phyloP scores from a whole-genome alignment of 1,140 invertebrate species.

The Drosophila navojoa region DNA sequence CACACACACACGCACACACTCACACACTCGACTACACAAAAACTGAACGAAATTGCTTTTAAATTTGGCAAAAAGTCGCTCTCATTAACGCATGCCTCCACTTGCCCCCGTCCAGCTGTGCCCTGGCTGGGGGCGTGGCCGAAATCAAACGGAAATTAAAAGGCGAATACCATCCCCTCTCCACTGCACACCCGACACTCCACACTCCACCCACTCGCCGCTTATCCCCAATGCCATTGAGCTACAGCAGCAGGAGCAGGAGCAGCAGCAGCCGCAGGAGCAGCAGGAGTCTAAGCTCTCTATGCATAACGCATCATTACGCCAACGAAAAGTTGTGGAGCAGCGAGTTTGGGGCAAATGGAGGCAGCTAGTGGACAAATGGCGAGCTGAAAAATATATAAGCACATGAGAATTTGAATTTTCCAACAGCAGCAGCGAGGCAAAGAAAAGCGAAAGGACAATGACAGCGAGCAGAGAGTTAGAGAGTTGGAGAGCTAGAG shows the following conservation, averaged over 20 bases:
- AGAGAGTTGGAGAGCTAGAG: background rate
- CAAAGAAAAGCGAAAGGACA: constrained; percentile 45
- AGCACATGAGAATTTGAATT: constrained; percentile 51
- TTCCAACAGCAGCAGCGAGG: constrained; percentile 13
- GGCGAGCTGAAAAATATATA: constrained; percentile 43
- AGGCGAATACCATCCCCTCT: constrained; percentile 1
- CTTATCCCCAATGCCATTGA: constrained; percentile 7
- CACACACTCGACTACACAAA: background rate
- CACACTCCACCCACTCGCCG: background rate
- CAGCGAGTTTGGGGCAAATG: background rate
- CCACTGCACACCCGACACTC: too few relatives aligned
- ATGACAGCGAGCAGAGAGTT: constrained; percentile 8
- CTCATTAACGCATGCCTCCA: constrained; percentile 34
- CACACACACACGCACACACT: constrained; percentile 10
- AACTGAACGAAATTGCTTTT: constrained; percentile 69
- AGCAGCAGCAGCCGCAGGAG: constrained; percentile 10
- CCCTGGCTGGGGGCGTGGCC: constrained; percentile 26
- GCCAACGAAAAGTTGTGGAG: constrained; percentile 48
- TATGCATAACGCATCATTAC: constrained; percentile 73
- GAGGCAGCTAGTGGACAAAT: constrained; percentile 14
- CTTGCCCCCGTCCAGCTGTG: background rate
- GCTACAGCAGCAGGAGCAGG: constrained; percentile 4
- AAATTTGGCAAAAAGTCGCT: constrained; percentile 56
- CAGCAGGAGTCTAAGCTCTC: constrained; percentile 41
- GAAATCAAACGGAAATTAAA: constrained; percentile 75